Base-by-base conservation (phyloP, 2,113 vertebrate genomes). In the Hippocampus mohnikei region DNA sequence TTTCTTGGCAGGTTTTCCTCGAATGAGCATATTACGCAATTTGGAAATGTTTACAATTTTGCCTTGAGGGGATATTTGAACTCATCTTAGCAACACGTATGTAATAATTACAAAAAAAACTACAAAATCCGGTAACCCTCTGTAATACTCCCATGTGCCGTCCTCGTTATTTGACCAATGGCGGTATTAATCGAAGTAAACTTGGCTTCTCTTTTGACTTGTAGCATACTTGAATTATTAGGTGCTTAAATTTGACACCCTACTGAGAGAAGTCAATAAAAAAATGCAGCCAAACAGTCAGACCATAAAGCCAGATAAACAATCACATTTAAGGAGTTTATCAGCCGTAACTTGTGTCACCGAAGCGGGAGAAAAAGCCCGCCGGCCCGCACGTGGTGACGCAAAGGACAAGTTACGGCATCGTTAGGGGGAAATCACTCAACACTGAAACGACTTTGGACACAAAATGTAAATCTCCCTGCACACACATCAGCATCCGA, bases 301-400 rank as follows among this genome's bases (percentile, higher is more conserved):
- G 78, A 83, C 83, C 77, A 82, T 80, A 82, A 85, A 88, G 80
- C 85, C 81, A 82, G 85, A 86, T 81, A 88, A 89, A 91, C 85
- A 85, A 79, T 86, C 70, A 76, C 69, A 84, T 84, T 81, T 71
- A 73, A 72, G 69, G 56, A 81, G 78, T 79, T 84, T 87, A 90
- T 89, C 85, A 83, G 74, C 78, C 74, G 80, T 88, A 79, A 84
- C 74, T 82, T 66, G 69, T 75, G 64, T 62, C 72, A 83, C 81
- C 85, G 82, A 83, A 67, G 66, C 10, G 16, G 18, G 40, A 20
- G 65, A 29, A 44, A 48, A 52, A 50, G 25, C 42, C 44, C 20
- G 20, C 29, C 3, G 25, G 61, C 61, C 40, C 15, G 13, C 61
- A n/a, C 20, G 21, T 40, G 13, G 9, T 10, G 16, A 21, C 59